These are phyloP conservation scores for Philaethria dido DNA, from an alignment of 2,888 invertebrate genomes.

Conservation along the genomic window DNA sequence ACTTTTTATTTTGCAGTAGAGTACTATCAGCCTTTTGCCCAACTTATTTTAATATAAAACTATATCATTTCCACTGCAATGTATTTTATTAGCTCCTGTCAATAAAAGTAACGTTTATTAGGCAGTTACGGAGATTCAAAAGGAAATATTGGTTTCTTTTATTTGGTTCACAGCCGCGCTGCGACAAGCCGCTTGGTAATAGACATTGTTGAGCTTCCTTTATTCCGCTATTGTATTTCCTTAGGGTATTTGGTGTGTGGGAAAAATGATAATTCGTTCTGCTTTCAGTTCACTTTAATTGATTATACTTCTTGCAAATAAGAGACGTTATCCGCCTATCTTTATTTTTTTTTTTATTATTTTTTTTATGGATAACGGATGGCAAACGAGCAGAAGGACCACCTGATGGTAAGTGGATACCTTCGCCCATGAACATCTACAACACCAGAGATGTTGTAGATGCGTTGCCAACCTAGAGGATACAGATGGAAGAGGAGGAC, in stretches of 20 bases:
- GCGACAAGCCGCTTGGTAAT: constrained; percentile 21
- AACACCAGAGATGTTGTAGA: too few species aligned
- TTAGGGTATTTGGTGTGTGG: constrained; percentile 2
- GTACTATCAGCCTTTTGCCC: background rate
- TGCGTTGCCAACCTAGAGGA: too few species aligned
- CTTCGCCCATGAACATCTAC: too few species aligned
- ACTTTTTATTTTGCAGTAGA: background rate
- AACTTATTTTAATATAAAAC: constrained; percentile 38
- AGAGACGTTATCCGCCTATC: background rate
- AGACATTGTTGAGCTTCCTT: constrained; percentile 15
- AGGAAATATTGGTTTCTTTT: constrained; percentile 55
- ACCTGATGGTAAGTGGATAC: too few species aligned
- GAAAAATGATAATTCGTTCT: background rate
- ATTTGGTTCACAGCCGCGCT: constrained; percentile 37
- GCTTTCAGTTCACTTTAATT: background rate
- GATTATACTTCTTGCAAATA: background rate
- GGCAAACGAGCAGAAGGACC: too few species aligned
- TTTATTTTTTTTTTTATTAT: too few species aligned
- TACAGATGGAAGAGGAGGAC: too few species aligned
- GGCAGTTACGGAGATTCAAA: constrained; percentile 68
- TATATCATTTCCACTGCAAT: constrained; percentile 48
- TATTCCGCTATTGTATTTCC: constrained; percentile 11
- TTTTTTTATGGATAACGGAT: too few species aligned
- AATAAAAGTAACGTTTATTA: constrained; percentile 64
- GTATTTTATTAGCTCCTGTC: constrained; percentile 54